Conservation (phyloP, 2,113 vertebrate species). For the rat (Rattus norvegicus) region GRCr8 NC_086027.1:105983501-105984000, state of each 20-base stretch:
- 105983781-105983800: not conserved
- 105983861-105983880: not conserved
- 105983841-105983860: not conserved
- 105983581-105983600: slow-evolving; percentile 3
- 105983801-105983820: not conserved
- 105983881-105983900: not conserved
- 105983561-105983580: not conserved
- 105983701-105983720: not conserved
- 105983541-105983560: not conserved
- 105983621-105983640: not conserved
- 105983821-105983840: slow-evolving; percentile 25
- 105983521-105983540: not conserved
- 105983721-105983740: not conserved
- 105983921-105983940: not conserved
- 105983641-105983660: not conserved
- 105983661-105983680: not conserved
- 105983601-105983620: not conserved
- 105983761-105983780: not conserved
- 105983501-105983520: not conserved
- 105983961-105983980: not conserved
- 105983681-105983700: not conserved
- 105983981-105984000: not conserved
- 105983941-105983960: not conserved
- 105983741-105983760: not conserved
- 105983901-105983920: not conserved